phyloP scores from a whole-genome alignment of 2,113 vertebrate genomes.

The Hyperopisus bebe region DNA sequence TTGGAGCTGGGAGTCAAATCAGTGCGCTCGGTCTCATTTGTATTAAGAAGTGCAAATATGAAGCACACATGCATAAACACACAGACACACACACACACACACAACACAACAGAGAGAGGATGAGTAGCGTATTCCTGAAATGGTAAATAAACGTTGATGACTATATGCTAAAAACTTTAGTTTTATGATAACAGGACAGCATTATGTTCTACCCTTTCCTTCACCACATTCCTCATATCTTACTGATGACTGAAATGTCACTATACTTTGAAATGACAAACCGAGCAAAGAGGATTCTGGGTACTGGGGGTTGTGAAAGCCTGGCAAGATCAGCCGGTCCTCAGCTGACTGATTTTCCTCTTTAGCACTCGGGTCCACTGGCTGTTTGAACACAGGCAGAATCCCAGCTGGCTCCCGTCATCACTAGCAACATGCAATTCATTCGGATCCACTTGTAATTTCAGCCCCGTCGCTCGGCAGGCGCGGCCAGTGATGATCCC shows the following conservation, averaged over 20 bases:
- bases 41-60: conserved; percentile 47
- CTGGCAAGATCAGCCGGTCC: neutral
- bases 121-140: neutral
- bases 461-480: conserved; percentile 21
- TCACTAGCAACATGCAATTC: conserved; percentile 52
- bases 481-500: neutral
- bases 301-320: neutral
- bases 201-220: conserved; percentile 2
- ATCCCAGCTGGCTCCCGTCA: conserved; percentile 37
- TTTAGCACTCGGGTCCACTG: conserved; percentile 25
- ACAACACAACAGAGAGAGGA: neutral
- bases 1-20: conserved; percentile 57
- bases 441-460: conserved; percentile 55
- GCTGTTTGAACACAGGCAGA: conserved; percentile 49
- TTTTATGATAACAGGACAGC: neutral
- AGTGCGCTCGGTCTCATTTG: conserved; percentile 59
- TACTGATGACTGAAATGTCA: conserved; percentile 33
- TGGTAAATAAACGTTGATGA: neutral
- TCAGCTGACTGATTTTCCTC: neutral
- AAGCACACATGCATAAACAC: conserved; percentile 17
- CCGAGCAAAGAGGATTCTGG: conserved; percentile 17
- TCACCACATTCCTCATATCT: neutral
- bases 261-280: conserved; percentile 50
- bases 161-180: neutral
- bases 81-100: neutral